Base-by-base conservation (phyloP, 2,113 vertebrate species). In the Coryphaenoides rupestris region DNA sequence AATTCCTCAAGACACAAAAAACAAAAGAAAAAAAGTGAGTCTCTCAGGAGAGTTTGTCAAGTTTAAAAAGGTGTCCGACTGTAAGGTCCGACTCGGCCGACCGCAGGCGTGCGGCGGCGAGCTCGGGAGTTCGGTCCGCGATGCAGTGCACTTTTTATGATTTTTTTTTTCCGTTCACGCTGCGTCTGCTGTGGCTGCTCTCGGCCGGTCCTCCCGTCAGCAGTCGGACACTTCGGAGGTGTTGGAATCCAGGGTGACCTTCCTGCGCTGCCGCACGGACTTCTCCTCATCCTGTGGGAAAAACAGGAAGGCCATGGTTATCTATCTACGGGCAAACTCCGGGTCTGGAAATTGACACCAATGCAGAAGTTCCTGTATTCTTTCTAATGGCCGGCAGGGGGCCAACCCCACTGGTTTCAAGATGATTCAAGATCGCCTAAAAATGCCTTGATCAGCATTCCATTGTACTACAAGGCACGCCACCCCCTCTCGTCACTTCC, bases 201-300 rank as follows among this genome's bases (percentile, higher is more conserved):
- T 33, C 28, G 5, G 6, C 28, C 10, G 28, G 0, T 2, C 69
- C 52, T 60, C 57, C 49, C 75, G 79, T 89, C 84, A 92, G 84
- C 86, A 89, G 78, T 91, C 91, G 0, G 89, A 89, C 15, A 90
- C 69, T 70, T 91, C 91, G 0, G 89, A 90, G 22, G 78, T 74
- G 82, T 88, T 88, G 55, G 85, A 85, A 58, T 90, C 90, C 21
- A 76, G 87, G 62, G 84, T 28, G 22, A 84, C 61, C 68, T 84
- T 88, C 66, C 82, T 78, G 57, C 91, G 84, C 62, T 88, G 87
- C 19, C 91, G 80, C 52, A 92, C 82, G 14, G 79, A 72, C 72
- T 89, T 91, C 21, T 89, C 86, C 65, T 91, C 90, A 40, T 90
- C 89, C 90, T 92, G 55, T 7, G 47, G 47, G 5, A 16, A 5